Conservation (phyloP, 2,113 vertebrate species). For the Corapipo altera region DNA sequence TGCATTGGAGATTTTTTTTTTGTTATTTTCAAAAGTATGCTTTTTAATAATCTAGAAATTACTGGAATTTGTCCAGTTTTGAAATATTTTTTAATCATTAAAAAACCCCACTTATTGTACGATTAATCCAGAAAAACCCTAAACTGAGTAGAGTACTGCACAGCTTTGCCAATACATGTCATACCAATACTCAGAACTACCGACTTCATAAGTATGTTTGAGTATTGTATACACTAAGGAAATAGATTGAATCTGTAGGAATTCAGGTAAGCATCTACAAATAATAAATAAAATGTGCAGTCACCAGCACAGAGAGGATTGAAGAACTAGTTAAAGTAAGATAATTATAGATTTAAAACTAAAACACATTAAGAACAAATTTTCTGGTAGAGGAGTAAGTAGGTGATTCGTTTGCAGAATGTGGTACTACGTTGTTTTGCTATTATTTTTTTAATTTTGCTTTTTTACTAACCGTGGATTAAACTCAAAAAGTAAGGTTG, state of each 20-base stretch:
- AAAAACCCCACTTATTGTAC: accelerated
- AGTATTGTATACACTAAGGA: not conserved
- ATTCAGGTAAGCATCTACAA: not conserved
- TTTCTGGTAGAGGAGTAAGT: not conserved
- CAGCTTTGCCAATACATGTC: not conserved
- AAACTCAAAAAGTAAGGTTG: not conserved
- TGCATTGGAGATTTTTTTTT: not conserved
- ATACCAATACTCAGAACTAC: not conserved
- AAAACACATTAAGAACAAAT: not conserved
- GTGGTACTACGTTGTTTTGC: not conserved
- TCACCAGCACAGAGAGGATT: not conserved
- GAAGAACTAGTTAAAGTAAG: not conserved
- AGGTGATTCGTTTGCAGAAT: not conserved
- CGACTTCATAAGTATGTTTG: not conserved
- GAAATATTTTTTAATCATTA: not conserved
- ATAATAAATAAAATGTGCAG: not conserved
- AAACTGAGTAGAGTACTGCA: not conserved
- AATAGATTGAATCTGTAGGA: not conserved
- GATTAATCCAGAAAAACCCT: not conserved
- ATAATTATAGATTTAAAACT: not conserved
- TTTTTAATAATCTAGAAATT: not conserved
- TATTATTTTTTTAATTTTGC: not conserved
- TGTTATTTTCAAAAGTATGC: not conserved
- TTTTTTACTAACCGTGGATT: not conserved
- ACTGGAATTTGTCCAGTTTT: not conserved